These are phyloP conservation scores for Alectoris magna DNA, from an alignment of 2,797 vertebrate genomes.

Conservation along the genomic window DNA sequence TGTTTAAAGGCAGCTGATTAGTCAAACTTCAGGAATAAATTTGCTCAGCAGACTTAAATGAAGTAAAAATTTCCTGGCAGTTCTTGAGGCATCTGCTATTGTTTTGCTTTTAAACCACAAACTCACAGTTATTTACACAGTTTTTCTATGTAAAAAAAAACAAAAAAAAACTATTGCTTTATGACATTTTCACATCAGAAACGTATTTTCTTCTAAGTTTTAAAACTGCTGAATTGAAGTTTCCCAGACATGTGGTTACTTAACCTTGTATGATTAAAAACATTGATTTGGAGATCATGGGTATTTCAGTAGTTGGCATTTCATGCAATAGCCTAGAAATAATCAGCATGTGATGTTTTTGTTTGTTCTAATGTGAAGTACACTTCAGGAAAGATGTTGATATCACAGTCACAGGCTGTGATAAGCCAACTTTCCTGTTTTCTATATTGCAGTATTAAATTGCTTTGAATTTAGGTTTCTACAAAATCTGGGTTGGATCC, in stretches of 20 bases:
- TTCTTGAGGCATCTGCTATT: not conserved
- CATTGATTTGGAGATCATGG: not conserved
- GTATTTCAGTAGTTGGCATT: not conserved
- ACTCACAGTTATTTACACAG: not conserved
- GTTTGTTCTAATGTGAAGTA: not conserved
- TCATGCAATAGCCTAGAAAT: not conserved
- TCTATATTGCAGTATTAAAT: not conserved
- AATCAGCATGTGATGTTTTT: accelerated
- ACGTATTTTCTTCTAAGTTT: not conserved
- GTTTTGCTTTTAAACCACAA: not conserved
- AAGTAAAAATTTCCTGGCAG: not conserved
- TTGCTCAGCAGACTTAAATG: not conserved
- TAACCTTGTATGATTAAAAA: not conserved
- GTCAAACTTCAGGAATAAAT: not conserved
- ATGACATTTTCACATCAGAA: not conserved
- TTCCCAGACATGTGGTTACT: not conserved
- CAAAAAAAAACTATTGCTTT: not conserved
- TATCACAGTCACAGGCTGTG: not conserved
- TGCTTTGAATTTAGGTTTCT: constrained; percentile 86
- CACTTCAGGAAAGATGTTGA: not conserved
- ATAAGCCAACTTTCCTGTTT: not conserved
- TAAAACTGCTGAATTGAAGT: not conserved
- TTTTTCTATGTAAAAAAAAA: constrained; percentile 6
- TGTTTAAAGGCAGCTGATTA: not conserved
- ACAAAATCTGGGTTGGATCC: constrained; percentile 97